These are phyloP conservation scores for Melanostigma gelatinosum DNA, from an alignment of 2,113 vertebrate species.

Conservation along the genomic window DNA sequence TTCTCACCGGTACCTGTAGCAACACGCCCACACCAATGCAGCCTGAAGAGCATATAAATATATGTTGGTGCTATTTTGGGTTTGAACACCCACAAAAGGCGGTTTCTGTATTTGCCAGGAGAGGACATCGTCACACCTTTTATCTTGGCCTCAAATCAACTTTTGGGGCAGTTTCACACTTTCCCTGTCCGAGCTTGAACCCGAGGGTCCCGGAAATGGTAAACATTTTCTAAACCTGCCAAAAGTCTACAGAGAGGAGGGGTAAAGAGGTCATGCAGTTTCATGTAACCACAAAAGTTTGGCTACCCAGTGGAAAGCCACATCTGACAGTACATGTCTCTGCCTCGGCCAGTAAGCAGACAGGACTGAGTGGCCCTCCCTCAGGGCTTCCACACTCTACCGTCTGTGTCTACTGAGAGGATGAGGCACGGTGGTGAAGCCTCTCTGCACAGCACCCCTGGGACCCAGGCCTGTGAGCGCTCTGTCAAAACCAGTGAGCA, in stretches of 20 bases:
- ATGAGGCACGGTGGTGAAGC: slow-evolving; percentile 52
- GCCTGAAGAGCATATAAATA: not conserved
- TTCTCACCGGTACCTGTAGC: slow-evolving; percentile 30
- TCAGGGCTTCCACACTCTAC: slow-evolving; percentile 66
- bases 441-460: slow-evolving; percentile 48
- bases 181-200: slow-evolving; percentile 11
- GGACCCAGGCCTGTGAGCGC: slow-evolving; percentile 49
- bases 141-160: slow-evolving; percentile 37
- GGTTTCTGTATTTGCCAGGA: slow-evolving; percentile 17
- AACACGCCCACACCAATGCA: slow-evolving; percentile 12
- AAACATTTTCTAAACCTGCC: slow-evolving; percentile 44
- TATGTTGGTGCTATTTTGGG: slow-evolving; percentile 31
- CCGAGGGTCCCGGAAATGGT: slow-evolving; percentile 8
- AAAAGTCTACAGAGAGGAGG: slow-evolving; percentile 28
- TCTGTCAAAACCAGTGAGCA: slow-evolving; percentile 61
- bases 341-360: slow-evolving; percentile 58
- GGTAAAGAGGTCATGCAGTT: slow-evolving; percentile 55
- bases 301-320: slow-evolving; percentile 57
- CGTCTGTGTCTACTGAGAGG: slow-evolving; percentile 64
- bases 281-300: slow-evolving; percentile 60
- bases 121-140: slow-evolving; percentile 45
- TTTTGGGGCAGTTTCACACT: slow-evolving; percentile 35
- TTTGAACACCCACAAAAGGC: slow-evolving; percentile 30
- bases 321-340: slow-evolving; percentile 73
- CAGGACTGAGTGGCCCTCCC: slow-evolving; percentile 64